Base-by-base conservation (phyloP, 2,113 vertebrate species). In the Pyxicephalus adspersus region DNA sequence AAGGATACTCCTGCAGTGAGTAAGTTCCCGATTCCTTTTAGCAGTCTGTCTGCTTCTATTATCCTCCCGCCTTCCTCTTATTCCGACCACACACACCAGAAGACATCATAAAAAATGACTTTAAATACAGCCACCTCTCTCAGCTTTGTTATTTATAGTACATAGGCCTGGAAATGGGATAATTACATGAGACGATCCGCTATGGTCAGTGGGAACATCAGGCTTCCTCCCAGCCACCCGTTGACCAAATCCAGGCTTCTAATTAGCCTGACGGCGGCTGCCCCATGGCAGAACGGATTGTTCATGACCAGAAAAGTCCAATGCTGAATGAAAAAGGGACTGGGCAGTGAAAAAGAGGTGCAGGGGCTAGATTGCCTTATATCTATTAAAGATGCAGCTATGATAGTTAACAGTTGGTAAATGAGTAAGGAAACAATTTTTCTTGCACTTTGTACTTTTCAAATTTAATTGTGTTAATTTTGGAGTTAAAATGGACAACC, bases 131-230 rank as follows among this genome's bases (percentile, higher is more conserved):
- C 80, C 78, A 81, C 79, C 70, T 65, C 58, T 63, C 78, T 81
- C 38, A 38, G 61, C 29, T 28, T 65, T n/a, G 61, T 66, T 82
- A 82, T 82, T 82, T 82, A 75, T 75, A 82, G 71, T 28, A 75
- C 79, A 82, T 65, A 71, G 70, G 80, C 51, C 70, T 82, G 80
- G 80, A 82, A 82, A 82, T 82, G 80, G 70, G 67, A 75, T 75
- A 75, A 82, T 82, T 82, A 82, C 80, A 82, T 45, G 23, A 75
- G 51, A 66, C 61, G 28, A 38, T 58, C 54, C 50, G 18, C 61
- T 82, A 70, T 82, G 80, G 80, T 82, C 80, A 82, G 80, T 75
- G 80, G 79, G 80, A 75, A 75, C 70, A 82, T 82, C 70, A 82
- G 71, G 61, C 71, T 82, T 82, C 80, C 80, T 75, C 71, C 71